Base-by-base conservation (phyloP, 2,797 vertebrate genomes). In the Catostomus latipinnis region DNA sequence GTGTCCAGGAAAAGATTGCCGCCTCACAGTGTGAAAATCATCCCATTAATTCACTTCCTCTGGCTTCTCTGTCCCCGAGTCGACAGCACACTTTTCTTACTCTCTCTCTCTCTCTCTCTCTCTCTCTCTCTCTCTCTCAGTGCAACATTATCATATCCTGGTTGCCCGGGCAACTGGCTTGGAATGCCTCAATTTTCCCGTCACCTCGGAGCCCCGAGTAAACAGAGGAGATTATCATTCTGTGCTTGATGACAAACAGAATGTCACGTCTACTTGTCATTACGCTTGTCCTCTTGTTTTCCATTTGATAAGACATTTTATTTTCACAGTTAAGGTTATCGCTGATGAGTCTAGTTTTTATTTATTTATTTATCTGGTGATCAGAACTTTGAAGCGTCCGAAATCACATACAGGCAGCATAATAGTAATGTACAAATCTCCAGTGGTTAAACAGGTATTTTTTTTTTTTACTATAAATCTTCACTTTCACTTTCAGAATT, bases 101-200 rank as follows among this genome's bases (percentile, higher is more conserved):
- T 70, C 22, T 56, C 49, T 66, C 65, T 76, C 50, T 60, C 61
- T 71, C 53, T 71, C 52, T 74, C 71, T 18, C 61, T 69, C 62
- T 76, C 57, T 74, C 52, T 78, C 81, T 66, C 46, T 52, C 67
- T 9, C 8, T 66, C 78, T 84, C 85, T 74, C 82, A 85, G 83
- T 81, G 82, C 82, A 86, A 83, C 85, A 89, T 90, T 88, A 89
- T 86, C 89, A 89, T 89, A 84, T 87, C 81, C 87, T 84, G 79
- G 90, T 91, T 89, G 84, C 88, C 85, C 8, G 50, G 87, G 89
- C 84, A 89, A 91, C 89, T 79, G 68, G 77, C 71, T 82, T 78
- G 66, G 81, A 86, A 86, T 83, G 83, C 82, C 74, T 86, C 74
- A 74, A 87, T 86, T 80, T 80, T 56, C 74, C 52, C 66, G 50